These are phyloP conservation scores for Lumbricus terrestris DNA, from an alignment of 2,888 invertebrate genomes.

Conservation along the genomic window DNA sequence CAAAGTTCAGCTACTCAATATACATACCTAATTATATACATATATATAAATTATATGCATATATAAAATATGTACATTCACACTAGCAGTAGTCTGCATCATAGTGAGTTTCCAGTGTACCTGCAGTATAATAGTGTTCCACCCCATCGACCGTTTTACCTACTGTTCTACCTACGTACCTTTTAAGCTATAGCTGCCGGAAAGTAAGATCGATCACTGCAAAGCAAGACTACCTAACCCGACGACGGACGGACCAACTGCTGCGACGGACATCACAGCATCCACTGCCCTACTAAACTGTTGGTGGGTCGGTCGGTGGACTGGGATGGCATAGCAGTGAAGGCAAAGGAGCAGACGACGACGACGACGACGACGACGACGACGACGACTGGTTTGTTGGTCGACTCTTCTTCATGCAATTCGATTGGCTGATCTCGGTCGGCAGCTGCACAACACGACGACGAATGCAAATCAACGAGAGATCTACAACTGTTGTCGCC, in stretches of 20 bases:
- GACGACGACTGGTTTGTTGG: background rate
- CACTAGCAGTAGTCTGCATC: too few species aligned
- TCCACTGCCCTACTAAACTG: background rate
- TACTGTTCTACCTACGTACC: background rate
- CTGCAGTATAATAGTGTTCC: background rate
- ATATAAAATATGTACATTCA: too few species aligned
- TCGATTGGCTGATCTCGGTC: background rate
- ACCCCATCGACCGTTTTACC: background rate
- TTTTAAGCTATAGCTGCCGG: background rate
- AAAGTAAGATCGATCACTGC: background rate
- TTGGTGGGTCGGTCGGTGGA: background rate
- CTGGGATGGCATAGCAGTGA: too few species aligned
- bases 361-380: too few species aligned
- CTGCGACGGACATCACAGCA: background rate
- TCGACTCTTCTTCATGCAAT: background rate
- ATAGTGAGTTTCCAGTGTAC: too few species aligned
- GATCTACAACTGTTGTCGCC: background rate
- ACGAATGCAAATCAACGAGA: constrained; percentile 16
- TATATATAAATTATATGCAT: too few species aligned
- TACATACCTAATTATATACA: too few species aligned
- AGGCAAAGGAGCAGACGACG: too few species aligned
- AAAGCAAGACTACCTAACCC: background rate
- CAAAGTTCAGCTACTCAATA: too few species aligned
- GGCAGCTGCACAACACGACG: too few species aligned
- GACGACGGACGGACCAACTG: background rate